These are phyloP conservation scores for Cephus cinctus DNA, from an alignment of 1,140 invertebrate genomes.

Conservation along the genomic window DNA sequence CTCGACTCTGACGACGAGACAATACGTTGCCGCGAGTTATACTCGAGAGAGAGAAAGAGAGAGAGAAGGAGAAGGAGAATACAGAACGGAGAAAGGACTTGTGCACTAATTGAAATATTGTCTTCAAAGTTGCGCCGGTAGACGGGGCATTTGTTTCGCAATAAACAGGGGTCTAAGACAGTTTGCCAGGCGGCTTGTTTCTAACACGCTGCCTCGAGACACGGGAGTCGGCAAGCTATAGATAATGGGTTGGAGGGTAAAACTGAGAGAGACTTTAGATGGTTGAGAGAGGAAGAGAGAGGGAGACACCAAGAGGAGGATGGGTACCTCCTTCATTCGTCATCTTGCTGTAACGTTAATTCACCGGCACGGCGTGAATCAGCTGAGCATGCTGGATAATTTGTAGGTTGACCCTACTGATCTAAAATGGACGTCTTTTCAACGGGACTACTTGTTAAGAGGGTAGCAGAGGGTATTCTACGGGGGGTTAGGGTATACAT, in stretches of 20 bases:
- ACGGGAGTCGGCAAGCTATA: neutral
- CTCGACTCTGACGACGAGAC: no score
- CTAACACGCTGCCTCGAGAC: neutral
- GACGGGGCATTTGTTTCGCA: neutral
- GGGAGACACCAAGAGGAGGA: neutral
- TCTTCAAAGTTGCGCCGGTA: neutral
- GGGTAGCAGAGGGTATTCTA: no score
- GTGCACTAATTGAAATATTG: neutral
- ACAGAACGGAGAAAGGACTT: no score
- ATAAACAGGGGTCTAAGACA: conserved; percentile 1
- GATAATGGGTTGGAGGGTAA: no score
- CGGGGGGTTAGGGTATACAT: no score
- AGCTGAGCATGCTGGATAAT: no score
- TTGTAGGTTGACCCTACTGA: no score
- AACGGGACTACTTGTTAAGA: no score
- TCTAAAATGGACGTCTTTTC: no score
- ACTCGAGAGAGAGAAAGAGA: no score
- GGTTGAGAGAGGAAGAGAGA: neutral
- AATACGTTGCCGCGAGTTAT: no score
- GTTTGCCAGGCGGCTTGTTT: neutral
- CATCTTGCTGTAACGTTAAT: conserved; percentile 6
- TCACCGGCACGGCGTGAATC: neutral
- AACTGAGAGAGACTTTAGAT: neutral
- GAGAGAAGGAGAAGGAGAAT: no score
- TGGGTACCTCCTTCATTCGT: neutral